Evolutionary conservation across 2,888 invertebrate genomes (phyloP), one percentile per base, ranked within the genome.

Genomic region (Campoplex capitator): DNA sequence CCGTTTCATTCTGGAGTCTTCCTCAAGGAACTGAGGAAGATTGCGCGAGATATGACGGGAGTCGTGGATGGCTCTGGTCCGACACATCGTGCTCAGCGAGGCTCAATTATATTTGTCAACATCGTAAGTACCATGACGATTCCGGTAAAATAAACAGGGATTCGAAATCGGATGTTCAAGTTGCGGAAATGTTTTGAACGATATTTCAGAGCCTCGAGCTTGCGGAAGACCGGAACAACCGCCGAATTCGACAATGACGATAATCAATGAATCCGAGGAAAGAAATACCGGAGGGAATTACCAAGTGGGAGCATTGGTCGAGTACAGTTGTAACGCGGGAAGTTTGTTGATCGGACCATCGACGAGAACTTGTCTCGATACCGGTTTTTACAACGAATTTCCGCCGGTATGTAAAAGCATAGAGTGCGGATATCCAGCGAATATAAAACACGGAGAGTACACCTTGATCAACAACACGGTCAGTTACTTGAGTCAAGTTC

Each of bases 61-160:
- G 98, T 91, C 98, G 98, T 93, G 98, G 98, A 42, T 98, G 98
- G 98, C 96, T 98, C 0, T 98, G 98, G 98, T 98, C 98, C 1
- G 98, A 98, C 93, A 98, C 98, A 35, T 97, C 98, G 93, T 98
- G 98, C 94, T 96, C 96, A 87, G 96, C 97, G 77, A 96, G 96
- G 90, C 95, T 98, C 89, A 98, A 98, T 95, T 98, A 97, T 95
- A 98, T 98, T 89, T 98, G 98, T 94, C 98, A 98, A 95, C 98
- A 98, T 95, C 97, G 98, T 98, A 95, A 97, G 97, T 38, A 38
- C 38, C n/a, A n/a, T n/a, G n/a, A n/a, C n/a, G 23, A 23, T 23
- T 23, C 23, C 23, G 23, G 23, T 23, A 23, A 23, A 23, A 23
- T 23, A 23, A 23, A 23, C 23, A 23, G 23, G 0, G 23, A 23